Evolutionary conservation across 2,797 vertebrate genomes (phyloP).

Genomic region (Emydoidea blandingii): DNA sequence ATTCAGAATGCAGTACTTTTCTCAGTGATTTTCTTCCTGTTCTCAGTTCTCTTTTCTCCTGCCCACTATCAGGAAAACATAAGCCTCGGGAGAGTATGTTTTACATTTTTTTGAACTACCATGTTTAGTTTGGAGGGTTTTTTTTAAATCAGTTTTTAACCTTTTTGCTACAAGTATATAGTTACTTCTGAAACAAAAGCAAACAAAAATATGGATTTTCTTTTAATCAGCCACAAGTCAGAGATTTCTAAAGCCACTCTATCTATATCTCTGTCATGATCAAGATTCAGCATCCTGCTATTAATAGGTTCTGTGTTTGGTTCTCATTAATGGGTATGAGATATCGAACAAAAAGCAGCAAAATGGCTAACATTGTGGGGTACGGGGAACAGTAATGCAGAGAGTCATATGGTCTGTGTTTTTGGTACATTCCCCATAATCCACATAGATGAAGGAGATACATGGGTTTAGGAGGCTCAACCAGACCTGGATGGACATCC

Average conservation of each 20-base stretch:
- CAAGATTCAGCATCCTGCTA: not conserved
- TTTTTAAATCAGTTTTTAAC: not conserved
- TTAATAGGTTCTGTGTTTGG: fast-evolving
- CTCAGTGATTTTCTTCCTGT: not conserved
- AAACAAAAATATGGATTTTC: not conserved
- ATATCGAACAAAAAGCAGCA: not conserved
- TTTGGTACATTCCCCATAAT: not conserved
- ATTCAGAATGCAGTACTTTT: not conserved
- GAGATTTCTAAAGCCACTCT: not conserved
- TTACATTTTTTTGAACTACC: not conserved
- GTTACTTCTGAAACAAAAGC: not conserved
- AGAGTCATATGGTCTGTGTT: not conserved
- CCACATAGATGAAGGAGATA: too few relatives aligned
- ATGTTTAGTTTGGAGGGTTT: not conserved
- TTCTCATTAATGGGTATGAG: not conserved
- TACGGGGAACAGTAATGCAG: fast-evolving
- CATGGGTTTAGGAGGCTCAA: too few relatives aligned
- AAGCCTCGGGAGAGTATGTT: not conserved
- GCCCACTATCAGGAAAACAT: not conserved
- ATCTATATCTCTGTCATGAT: not conserved
- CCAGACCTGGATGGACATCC: not conserved
- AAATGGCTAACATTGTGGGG: not conserved
- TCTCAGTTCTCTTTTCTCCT: fast-evolving
- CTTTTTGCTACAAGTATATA: fast-evolving
- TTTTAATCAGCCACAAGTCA: not conserved